Conservation (phyloP, 1,140 invertebrate species). For the Drosophila eugracilis region DNA sequence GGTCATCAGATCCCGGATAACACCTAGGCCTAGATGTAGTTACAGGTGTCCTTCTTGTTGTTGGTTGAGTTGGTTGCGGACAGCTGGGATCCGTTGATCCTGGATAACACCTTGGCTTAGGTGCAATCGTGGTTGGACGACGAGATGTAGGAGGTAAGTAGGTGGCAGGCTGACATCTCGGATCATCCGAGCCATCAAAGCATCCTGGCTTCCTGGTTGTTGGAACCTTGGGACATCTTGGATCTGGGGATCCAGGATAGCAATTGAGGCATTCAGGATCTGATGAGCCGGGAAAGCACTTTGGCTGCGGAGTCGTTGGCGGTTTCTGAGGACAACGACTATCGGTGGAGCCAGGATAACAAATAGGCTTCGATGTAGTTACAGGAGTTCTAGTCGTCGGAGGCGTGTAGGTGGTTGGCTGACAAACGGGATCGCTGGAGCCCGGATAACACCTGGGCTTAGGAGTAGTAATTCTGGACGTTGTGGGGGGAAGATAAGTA, state of each 20-base stretch:
- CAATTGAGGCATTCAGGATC: slow-evolving; percentile 37
- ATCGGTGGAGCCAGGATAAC: slow-evolving; percentile 41
- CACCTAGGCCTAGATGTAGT: slow-evolving; percentile 15
- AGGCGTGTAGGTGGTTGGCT: slow-evolving; percentile 58
- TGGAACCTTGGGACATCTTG: slow-evolving; percentile 82
- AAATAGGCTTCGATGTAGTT: slow-evolving; percentile 7
- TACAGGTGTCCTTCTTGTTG: slow-evolving; percentile 12
- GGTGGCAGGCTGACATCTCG: slow-evolving; percentile 49
- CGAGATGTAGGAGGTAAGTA: slow-evolving; percentile 37
- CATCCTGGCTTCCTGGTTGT: slow-evolving; percentile 66
- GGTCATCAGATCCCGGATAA: slow-evolving; percentile 71
- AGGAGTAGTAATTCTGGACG: neutral
- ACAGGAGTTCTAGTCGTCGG: slow-evolving; percentile 20
- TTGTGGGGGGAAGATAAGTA: slow-evolving; percentile 51
- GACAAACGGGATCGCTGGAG: slow-evolving; percentile 82
- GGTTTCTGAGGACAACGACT: slow-evolving; percentile 47
- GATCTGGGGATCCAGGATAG: slow-evolving; percentile 54
- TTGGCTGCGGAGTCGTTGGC: slow-evolving; percentile 1
- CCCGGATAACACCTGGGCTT: slow-evolving; percentile 74
- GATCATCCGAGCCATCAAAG: slow-evolving; percentile 51
- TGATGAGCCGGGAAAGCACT: slow-evolving; percentile 79
- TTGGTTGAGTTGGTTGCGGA: slow-evolving; percentile 54
- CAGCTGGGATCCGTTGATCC: slow-evolving; percentile 84
- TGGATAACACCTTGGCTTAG: slow-evolving; percentile 36
- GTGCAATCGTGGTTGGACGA: slow-evolving; percentile 21